phyloP scores from a whole-genome alignment of 2,797 vertebrate species.

The Hydrophis major region DNA sequence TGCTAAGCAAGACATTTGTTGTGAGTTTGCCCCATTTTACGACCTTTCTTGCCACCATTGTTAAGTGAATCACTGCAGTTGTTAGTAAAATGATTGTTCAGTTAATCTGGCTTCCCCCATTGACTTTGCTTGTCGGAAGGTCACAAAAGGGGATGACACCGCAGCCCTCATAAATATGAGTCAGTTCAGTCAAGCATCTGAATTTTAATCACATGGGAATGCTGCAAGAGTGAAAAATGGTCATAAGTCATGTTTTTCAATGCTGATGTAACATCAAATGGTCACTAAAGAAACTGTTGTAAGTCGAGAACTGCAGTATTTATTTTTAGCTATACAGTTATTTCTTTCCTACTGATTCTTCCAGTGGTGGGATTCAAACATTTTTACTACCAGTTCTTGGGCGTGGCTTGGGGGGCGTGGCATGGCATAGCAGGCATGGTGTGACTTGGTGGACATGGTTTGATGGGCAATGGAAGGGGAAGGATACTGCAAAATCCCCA shows the following conservation, averaged over 20 bases:
- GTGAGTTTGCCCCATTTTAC: neutral
- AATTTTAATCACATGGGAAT: neutral
- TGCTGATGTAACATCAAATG: neutral
- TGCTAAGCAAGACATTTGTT: neutral
- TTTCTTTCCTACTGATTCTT: neutral
- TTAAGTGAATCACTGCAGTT: neutral
- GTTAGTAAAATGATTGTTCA: neutral
- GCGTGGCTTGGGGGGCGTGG: too few species aligned
- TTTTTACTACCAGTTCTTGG: too few species aligned
- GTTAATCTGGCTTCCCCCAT: neutral
- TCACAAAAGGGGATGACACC: neutral
- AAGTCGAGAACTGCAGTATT: neutral
- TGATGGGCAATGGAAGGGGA: too few species aligned
- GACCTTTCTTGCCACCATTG: neutral
- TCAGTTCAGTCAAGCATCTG: neutral
- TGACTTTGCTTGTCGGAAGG: neutral
- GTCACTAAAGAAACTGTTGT: neutral
- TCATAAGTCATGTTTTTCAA: neutral
- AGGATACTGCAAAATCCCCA: too few species aligned
- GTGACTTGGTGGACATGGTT: too few species aligned
- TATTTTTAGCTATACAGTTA: neutral
- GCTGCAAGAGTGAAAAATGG: neutral
- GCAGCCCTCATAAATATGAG: neutral
- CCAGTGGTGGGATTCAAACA: too few species aligned
- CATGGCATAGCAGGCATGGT: too few species aligned